Evolutionary conservation across 2,113 vertebrate genomes (phyloP).

Genomic region (Romanogobio albipinnatus): DNA sequence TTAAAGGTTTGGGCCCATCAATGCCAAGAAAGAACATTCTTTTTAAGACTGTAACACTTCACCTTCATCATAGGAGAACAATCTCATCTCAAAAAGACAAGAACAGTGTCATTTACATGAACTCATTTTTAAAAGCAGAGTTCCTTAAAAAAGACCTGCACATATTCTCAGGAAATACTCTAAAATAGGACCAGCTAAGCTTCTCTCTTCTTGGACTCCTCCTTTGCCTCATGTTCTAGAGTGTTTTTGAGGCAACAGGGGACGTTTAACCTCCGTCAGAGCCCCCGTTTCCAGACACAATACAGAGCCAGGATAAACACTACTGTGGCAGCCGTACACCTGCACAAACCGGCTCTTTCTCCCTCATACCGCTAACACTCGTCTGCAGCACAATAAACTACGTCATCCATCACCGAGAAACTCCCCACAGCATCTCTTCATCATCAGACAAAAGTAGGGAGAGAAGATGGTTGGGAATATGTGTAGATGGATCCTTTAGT

Average conservation of each 20-base stretch:
- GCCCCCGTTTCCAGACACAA: slow-evolving; percentile 42
- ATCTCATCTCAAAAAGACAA: neutral
- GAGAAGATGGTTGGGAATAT: slow-evolving; percentile 28
- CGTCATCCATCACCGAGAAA: slow-evolving; percentile 30
- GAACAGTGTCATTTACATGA: neutral
- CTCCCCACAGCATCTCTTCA: neutral
- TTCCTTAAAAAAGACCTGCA: neutral
- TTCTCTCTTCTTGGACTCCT: neutral
- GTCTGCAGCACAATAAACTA: slow-evolving; percentile 38
- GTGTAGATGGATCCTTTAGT: slow-evolving; percentile 11
- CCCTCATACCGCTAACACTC: slow-evolving; percentile 20
- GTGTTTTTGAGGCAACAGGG: slow-evolving; percentile 24
- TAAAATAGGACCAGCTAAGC: neutral
- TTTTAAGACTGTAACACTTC: neutral
- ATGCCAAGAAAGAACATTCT: too few relatives aligned
- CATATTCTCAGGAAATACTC: neutral
- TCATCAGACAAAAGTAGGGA: slow-evolving; percentile 23
- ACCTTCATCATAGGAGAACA: neutral
- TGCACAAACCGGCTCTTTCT: slow-evolving; percentile 44
- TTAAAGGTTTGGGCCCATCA: too few relatives aligned
- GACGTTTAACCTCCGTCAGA: slow-evolving; percentile 37
- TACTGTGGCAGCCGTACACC: slow-evolving; percentile 46
- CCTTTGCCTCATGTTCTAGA: slow-evolving; percentile 12
- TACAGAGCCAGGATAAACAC: slow-evolving; percentile 53
- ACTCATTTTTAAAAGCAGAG: neutral